phyloP scores from a whole-genome alignment of 2,888 invertebrate species.

The Drosophila parthenogenetica region DNA sequence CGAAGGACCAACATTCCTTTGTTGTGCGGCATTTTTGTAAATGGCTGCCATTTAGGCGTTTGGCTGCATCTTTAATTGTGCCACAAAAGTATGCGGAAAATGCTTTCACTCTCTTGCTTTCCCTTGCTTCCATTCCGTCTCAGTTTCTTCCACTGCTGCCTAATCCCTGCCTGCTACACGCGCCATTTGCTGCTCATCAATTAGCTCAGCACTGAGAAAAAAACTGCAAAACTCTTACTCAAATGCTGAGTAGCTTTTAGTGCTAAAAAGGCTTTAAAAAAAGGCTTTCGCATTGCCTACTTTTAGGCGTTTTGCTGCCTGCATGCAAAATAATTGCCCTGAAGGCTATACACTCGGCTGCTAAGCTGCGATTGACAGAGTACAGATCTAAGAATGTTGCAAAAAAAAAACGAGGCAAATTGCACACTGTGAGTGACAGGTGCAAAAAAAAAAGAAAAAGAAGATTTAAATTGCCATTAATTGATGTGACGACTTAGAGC shows the following conservation, averaged over 20 bases:
- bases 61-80: constrained; percentile 66
- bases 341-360: constrained; percentile 18
- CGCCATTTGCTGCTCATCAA: constrained; percentile 71
- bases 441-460: constrained; percentile 21
- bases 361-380: constrained; percentile 30
- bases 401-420: constrained; percentile 4
- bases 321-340: constrained; percentile 57
- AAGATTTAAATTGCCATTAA: constrained; percentile 11
- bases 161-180: constrained; percentile 23
- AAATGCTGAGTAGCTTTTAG: constrained; percentile 73
- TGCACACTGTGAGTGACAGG: constrained; percentile 41
- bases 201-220: constrained; percentile 55
- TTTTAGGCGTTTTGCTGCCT: constrained; percentile 45
- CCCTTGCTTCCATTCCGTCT: background rate
- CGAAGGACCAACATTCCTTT: constrained; percentile 1
- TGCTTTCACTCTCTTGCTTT: constrained; percentile 19
- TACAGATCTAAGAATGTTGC: background rate
- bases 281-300: constrained; percentile 53
- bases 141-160: background rate
- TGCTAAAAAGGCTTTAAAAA: constrained; percentile 63
- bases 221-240: constrained; percentile 19
- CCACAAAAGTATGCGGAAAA: constrained; percentile 43
- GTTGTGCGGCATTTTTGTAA: constrained; percentile 35
- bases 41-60: constrained; percentile 47
- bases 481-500: constrained; percentile 7